Evolutionary conservation across 1,140 invertebrate genomes (phyloP).

Genomic region (Dinothrombium tinctorium): DNA sequence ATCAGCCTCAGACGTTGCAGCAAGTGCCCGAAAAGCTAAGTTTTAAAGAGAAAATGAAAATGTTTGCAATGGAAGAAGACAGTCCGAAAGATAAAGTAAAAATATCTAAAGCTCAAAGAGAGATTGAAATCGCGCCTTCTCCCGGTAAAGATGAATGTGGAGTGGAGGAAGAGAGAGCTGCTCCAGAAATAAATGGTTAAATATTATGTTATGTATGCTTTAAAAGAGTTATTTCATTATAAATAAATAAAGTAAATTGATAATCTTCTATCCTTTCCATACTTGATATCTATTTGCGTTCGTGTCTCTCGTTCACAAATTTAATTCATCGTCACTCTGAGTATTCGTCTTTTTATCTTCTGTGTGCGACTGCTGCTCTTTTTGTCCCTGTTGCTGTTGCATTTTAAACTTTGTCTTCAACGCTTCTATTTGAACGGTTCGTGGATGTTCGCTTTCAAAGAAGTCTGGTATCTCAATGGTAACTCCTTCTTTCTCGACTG

Average conservation of each 20-base stretch:
- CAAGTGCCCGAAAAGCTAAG: conserved; percentile 59
- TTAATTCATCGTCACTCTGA: too few species aligned
- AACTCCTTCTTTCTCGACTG: neutral
- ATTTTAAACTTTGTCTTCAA: neutral
- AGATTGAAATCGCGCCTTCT: too few species aligned
- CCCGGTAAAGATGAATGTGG: too few species aligned
- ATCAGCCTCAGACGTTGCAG: conserved; percentile 36
- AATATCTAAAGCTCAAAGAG: conserved; percentile 68
- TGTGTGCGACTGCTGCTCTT: neutral
- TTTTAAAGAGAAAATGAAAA: conserved; percentile 89
- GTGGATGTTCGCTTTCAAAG: conserved; percentile 5
- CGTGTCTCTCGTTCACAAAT: too few species aligned
- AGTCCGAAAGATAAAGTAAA: conserved; percentile 76
- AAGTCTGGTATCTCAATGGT: conserved; percentile 8
- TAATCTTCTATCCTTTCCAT: too few species aligned
- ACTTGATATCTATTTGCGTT: too few species aligned
- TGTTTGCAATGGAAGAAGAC: conserved; percentile 40
- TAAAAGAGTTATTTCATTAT: too few species aligned
- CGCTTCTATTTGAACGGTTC: conserved; percentile 1
- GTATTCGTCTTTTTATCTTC: neutral
- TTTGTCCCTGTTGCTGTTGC: neutral
- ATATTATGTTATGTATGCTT: too few species aligned
- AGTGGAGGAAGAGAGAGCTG: too few species aligned
- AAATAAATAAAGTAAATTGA: too few species aligned
- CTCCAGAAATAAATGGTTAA: too few species aligned